These are phyloP conservation scores for Helarctos malayanus DNA, from an alignment of 2,797 vertebrate species.

Conservation along the genomic window DNA sequence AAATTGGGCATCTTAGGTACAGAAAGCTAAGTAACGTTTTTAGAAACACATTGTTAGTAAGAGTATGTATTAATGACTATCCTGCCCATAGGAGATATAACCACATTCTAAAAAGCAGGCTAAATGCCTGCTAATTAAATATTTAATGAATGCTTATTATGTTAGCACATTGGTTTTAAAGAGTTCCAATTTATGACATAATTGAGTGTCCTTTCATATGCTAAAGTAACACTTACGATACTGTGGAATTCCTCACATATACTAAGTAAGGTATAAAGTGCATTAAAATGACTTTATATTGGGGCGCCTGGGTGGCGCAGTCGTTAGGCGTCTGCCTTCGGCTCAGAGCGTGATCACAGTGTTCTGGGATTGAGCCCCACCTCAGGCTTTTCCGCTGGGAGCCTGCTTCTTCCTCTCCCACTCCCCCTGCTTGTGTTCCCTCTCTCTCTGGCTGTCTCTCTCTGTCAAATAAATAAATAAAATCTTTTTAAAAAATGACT, in stretches of 20 bases:
- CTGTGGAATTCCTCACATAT: slow-evolving; percentile 2
- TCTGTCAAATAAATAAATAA: too few relatives aligned
- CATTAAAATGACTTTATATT: background rate
- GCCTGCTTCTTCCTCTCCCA: too few relatives aligned
- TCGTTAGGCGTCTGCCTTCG: too few relatives aligned
- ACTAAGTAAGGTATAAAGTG: slow-evolving; percentile 9
- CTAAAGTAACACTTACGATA: background rate
- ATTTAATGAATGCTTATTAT: slow-evolving; percentile 48
- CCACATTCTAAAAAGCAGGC: background rate
- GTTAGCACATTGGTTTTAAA: slow-evolving; percentile 38
- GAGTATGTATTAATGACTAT: background rate
- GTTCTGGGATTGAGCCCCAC: too few relatives aligned
- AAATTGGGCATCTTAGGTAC: background rate
- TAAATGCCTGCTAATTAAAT: slow-evolving; percentile 63
- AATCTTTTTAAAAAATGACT: background rate
- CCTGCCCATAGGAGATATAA: background rate
- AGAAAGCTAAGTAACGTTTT: background rate
- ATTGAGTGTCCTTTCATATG: slow-evolving; percentile 3
- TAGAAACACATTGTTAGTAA: background rate
- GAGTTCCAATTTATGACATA: slow-evolving; percentile 4
- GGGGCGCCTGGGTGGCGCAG: background rate
- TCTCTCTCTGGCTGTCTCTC: too few relatives aligned
- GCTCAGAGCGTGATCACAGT: too few relatives aligned
- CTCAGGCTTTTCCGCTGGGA: too few relatives aligned
- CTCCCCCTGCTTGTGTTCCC: too few relatives aligned